Evolutionary conservation across 35 echinoderm and acorn worm genomes (phyloP).

Genomic region (Strongylocentrotus purpuratus): DNA sequence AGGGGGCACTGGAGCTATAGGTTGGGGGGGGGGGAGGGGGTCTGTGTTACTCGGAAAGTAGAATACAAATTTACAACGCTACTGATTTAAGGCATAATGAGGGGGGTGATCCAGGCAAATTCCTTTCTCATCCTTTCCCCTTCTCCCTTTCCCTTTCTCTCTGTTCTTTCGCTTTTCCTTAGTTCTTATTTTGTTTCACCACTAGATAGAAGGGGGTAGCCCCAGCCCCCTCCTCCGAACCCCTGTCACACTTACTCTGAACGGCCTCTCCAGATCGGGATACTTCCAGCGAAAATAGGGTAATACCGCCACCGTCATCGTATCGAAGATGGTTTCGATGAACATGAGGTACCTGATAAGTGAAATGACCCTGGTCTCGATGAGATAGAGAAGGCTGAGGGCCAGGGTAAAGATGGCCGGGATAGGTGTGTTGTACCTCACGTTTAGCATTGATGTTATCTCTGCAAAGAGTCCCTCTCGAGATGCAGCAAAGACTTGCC

Average conservation of each 20-base stretch:
- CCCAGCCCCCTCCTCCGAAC: too few species aligned
- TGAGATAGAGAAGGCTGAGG: conserved; percentile 67
- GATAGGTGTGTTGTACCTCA: conserved; percentile 74
- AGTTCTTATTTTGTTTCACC: too few species aligned
- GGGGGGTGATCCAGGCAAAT: too few species aligned
- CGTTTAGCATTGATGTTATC: conserved; percentile 84
- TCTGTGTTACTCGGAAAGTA: too few species aligned
- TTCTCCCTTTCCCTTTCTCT: too few species aligned
- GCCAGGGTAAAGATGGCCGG: conserved; percentile 76
- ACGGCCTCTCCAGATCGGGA: conserved; percentile 77
- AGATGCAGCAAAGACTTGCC: conserved; percentile 85
- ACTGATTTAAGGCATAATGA: too few species aligned
- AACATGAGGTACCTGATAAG: conserved; percentile 92
- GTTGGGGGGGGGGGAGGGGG: too few species aligned
- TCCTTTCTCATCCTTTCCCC: too few species aligned
- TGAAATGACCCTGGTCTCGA: conserved; percentile 65
- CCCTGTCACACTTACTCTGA: conserved; percentile 63
- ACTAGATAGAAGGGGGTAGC: too few species aligned
- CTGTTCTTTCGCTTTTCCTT: too few species aligned
- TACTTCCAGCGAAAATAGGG: conserved; percentile 68
- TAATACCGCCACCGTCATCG: conserved; percentile 70
- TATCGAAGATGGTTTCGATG: conserved; percentile 78
- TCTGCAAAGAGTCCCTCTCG: conserved; percentile 79
- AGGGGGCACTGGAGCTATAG: too few species aligned
- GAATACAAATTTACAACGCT: too few species aligned